phyloP scores from a whole-genome alignment of 2,113 vertebrate genomes.

The Arothron firmamentum region DNA sequence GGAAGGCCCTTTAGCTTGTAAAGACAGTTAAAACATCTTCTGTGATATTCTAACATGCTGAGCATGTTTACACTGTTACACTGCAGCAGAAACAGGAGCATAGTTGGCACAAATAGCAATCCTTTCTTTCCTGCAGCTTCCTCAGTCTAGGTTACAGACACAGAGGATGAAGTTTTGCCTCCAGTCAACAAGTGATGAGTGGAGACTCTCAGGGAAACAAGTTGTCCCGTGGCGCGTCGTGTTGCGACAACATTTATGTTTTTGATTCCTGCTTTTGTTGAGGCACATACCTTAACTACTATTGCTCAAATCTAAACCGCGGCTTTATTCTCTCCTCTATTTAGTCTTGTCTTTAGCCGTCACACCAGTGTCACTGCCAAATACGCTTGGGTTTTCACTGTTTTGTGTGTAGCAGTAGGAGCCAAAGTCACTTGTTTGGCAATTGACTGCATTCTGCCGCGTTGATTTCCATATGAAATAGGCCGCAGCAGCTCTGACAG shows the following conservation, averaged over 20 bases:
- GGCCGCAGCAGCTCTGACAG: constrained; percentile 70
- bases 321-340: constrained; percentile 54
- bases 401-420: constrained; percentile 63
- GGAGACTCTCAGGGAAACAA: constrained; percentile 17
- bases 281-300: constrained; percentile 9
- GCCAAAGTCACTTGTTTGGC: constrained; percentile 82
- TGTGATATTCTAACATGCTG: constrained; percentile 14
- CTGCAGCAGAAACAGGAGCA: constrained; percentile 53
- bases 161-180: constrained; percentile 32
- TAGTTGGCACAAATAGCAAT: constrained; percentile 58
- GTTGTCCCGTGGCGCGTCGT: constrained; percentile 15
- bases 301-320: constrained; percentile 29
- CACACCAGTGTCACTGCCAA: constrained; percentile 46
- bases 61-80: no score
- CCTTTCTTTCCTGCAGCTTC: constrained; percentile 41
- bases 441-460: constrained; percentile 78
- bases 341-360: constrained; percentile 47
- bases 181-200: constrained; percentile 21
- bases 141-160: constrained; percentile 38
- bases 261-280: constrained; percentile 24
- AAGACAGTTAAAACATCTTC: constrained; percentile 7
- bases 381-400: constrained; percentile 43
- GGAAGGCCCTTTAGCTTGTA: no score
- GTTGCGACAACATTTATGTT: constrained; percentile 38
- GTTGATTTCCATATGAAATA: constrained; percentile 82